These are phyloP conservation scores for Oncopodura yosiiana DNA, from an alignment of 1,140 invertebrate species.

Conservation along the genomic window DNA sequence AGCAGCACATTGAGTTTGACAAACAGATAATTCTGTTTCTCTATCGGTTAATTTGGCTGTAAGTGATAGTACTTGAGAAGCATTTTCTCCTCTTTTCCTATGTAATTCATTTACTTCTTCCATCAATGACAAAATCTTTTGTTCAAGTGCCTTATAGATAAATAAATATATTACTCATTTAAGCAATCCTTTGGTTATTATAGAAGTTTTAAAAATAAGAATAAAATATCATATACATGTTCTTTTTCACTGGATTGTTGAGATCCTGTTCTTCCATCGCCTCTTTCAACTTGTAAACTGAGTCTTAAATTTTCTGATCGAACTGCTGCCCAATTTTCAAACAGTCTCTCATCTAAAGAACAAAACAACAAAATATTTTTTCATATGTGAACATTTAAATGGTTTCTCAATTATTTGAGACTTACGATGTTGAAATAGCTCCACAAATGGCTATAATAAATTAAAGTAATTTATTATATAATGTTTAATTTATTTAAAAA, in stretches of 20 bases:
- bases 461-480: too few relatives aligned
- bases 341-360: constrained; percentile 72
- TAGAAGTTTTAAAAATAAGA: not conserved
- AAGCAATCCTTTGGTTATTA: not conserved
- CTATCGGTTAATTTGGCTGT: constrained; percentile 76
- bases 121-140: constrained; percentile 72
- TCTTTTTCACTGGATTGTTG: constrained; percentile 39
- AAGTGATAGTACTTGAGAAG: constrained; percentile 83
- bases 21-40: constrained; percentile 51
- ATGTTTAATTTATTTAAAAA: too few relatives aligned
- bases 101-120: constrained; percentile 87
- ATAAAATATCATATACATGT: constrained; percentile 40
- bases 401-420: constrained; percentile 1
- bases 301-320: constrained; percentile 72
- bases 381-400: not conserved
- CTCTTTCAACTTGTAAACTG: constrained; percentile 63
- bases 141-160: constrained; percentile 51
- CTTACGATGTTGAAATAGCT: constrained; percentile 35
- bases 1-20: constrained; percentile 14
- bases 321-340: constrained; percentile 67
- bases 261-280: constrained; percentile 39
- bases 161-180: not conserved
- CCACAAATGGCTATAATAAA: constrained; percentile 24
- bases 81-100: constrained; percentile 77
- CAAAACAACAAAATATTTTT: not conserved